Evolutionary conservation across 2,113 vertebrate genomes (phyloP).

Genomic region (Carettochelys insculpta): DNA sequence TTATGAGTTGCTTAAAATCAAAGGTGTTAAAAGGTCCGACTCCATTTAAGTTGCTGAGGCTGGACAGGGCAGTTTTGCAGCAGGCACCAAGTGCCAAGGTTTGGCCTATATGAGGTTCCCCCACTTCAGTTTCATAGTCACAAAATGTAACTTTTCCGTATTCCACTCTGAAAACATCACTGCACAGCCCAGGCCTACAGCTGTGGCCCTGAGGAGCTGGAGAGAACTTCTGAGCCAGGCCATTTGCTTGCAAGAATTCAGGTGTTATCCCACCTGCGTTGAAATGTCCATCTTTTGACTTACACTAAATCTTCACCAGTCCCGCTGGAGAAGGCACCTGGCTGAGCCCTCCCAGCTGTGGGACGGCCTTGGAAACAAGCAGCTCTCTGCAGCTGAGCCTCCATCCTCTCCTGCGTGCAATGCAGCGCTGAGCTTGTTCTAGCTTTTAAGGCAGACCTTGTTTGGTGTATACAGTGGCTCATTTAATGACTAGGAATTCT

Average conservation of each 20-base stretch:
- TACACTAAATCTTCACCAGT: background rate
- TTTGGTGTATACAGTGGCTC: slow-evolving; percentile 4
- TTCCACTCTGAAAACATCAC: background rate
- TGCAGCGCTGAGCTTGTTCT: background rate
- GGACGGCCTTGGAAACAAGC: background rate
- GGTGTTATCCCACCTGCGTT: accelerated
- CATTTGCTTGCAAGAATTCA: background rate
- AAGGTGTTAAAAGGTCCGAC: background rate
- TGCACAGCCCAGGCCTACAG: background rate
- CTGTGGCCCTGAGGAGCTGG: accelerated
- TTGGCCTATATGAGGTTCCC: background rate
- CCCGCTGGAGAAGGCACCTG: background rate
- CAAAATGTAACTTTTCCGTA: background rate
- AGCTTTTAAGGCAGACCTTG: background rate
- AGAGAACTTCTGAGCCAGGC: background rate
- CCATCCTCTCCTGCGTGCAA: background rate
- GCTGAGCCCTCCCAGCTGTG: background rate
- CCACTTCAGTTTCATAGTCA: background rate
- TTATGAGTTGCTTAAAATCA: background rate
- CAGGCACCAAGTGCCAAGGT: background rate
- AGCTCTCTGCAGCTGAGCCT: background rate
- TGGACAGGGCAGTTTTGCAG: background rate
- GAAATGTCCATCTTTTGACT: background rate
- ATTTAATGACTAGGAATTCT: background rate
- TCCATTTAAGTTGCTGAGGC: accelerated